Evolutionary conservation across 2,113 vertebrate species (phyloP), one percentile per base, ranked within the genome.

Genomic region (Empidonax alnorum): DNA sequence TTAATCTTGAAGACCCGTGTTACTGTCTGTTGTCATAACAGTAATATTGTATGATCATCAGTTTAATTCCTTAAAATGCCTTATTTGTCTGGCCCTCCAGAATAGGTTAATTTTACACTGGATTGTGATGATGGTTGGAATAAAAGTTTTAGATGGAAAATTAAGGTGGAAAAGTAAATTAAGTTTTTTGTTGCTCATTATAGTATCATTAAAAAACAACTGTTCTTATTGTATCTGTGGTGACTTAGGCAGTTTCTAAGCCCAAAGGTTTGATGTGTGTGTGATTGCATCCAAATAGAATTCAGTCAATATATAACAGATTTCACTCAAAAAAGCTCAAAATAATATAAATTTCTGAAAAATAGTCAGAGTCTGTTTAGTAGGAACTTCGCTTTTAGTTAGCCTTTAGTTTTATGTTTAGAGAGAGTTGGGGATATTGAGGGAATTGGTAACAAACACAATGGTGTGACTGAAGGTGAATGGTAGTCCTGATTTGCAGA

Each of bases 121-220:
- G 8, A 13, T 90, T 75, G 49, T 52, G 52, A 1, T 55, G 15
- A 15, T 74, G 35, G 6, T 53, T 56, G n/a, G 18, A 56, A 27
- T 55, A 49, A 62, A 81, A 75, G 31, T 22, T 87, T 81, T 24
- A 62, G 31, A 18, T 58, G 17, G 28, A 30, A 19, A 66, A 63
- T 46, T 66, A 30, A 78, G 28, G 31, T 83, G 3, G 59, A 58
- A 24, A 44, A 25, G 37, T 42, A 33, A 56, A 66, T 50, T 35
- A 37, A 56, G 13, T 6, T 55, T 85, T 58, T n/a, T 55, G 4
- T 31, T 72, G 49, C 2, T 56, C 10, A 25, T 39, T 5, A 21
- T 49, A 22, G 4, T 53, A 10, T 39, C 16, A 4, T 25, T 18
- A n/a, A 28, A 58, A 46, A 24, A 5, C 0, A 3, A 6, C 31